Base-by-base conservation (phyloP, 2,113 vertebrate genomes). In the Manacus vitellinus region DNA sequence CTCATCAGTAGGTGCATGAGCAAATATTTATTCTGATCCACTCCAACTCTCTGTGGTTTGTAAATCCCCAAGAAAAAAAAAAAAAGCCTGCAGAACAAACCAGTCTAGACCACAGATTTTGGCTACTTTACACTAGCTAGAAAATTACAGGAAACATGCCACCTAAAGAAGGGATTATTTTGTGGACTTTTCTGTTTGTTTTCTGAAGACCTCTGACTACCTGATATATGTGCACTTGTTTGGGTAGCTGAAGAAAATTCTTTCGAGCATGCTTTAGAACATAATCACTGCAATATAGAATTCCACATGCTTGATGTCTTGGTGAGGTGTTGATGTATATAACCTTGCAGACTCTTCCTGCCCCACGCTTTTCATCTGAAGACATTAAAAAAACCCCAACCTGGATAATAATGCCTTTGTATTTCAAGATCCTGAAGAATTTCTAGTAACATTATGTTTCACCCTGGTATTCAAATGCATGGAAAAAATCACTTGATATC, bases 1-100 rank as follows among this genome's bases (percentile, higher is more conserved):
- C 82, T 89, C 71, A 90, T 89, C 91, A 92, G 95, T 94, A 96
- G 91, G 91, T 95, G 83, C 88, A 88, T 23, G 41, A 74, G 58
- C 90, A 95, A 96, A 96, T 97, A 97, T 96, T 96, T 95, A 82
- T 89, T 95, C 96, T 97, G 86, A 97, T 96, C 61, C 62, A 80
- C 92, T 96, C 82, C 91, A 95, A 79, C 86, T 92, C 93, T 97
- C 90, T 88, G 71, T 85, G 94, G 89, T 97, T 97, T 97, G 71
- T 93, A 97, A 97, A 97, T 94, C 91, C 89, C 94, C 55, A 54
- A 66, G 76, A 28, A 85, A 89, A 91, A 77, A 95, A 86, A 93
- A 95, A 95, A 87, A 92, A 95, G 81, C 15, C 86, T 95, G 85
- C 91, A 97, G 95, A 97, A 97, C 94, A 95, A 96, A 97, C 82